A percentile compares a stretch with the other conserved stretches of the same genome.
Conservation (phyloP, 2,888 invertebrate genomes). For the Chymomyza fuscimana region DNA sequence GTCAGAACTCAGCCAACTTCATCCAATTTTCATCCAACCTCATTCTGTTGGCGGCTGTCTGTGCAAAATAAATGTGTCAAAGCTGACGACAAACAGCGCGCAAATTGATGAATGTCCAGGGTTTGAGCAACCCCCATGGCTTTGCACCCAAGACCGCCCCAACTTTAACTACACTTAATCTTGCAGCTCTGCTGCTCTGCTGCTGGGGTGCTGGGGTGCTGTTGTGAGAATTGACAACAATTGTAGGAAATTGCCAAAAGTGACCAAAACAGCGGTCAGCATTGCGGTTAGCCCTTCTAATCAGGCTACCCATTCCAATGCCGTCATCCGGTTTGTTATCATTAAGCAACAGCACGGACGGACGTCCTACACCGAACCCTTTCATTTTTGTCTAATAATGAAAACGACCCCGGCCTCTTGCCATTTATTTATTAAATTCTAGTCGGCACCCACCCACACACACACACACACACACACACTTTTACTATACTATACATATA, state of each 20-base stretch:
- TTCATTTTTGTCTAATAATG: conserved; percentile 50
- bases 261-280: conserved; percentile 68
- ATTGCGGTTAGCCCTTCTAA: conserved; percentile 48
- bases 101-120: conserved; percentile 60
- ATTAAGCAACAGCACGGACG: conserved; percentile 58
- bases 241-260: conserved; percentile 71
- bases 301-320: conserved; percentile 29
- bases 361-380: conserved; percentile 46
- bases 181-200: conserved; percentile 32
- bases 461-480: conserved; percentile 14
- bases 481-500: no score
- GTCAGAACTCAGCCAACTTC: neutral
- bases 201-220: conserved; percentile 8
- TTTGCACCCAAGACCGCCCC: conserved; percentile 12
- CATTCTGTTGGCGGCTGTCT: conserved; percentile 43
- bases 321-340: conserved; percentile 64
- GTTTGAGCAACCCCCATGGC: conserved; percentile 13
- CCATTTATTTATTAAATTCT: conserved; percentile 71
- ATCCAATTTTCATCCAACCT: conserved; percentile 20
- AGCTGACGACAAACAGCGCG: conserved; percentile 24
- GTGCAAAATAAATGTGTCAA: conserved; percentile 65
- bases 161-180: conserved; percentile 3
- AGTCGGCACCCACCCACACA: conserved; percentile 32
- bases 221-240: conserved; percentile 52
- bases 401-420: conserved; percentile 62